These are phyloP conservation scores for Melanogrammus aeglefinus DNA, from an alignment of 2,797 vertebrate genomes.

Conservation along the genomic window DNA sequence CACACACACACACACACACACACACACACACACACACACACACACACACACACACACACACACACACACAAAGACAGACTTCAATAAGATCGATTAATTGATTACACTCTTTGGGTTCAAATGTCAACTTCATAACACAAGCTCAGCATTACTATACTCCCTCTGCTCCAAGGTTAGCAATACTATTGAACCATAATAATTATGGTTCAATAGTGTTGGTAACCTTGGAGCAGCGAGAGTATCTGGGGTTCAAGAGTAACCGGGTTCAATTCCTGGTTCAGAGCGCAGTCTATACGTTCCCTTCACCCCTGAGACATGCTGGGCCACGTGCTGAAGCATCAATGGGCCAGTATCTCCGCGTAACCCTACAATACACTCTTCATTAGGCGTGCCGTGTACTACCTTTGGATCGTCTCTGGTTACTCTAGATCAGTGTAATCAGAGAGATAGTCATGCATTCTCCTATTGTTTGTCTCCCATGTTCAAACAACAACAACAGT, in stretches of 20 bases:
- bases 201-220: background rate
- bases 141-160: background rate
- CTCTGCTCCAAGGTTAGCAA: too few species aligned
- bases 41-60: background rate
- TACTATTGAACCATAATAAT: too few species aligned
- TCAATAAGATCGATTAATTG: background rate
- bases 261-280: too few species aligned
- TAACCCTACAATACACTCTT: background rate
- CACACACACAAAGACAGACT: background rate
- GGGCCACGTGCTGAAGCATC: background rate
- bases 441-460: background rate
- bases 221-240: background rate
- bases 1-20: slow-evolving; percentile 7
- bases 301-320: too few species aligned
- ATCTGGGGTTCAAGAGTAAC: too few species aligned
- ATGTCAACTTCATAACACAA: too few species aligned
- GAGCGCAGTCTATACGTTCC: background rate
- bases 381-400: background rate
- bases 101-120: too few species aligned
- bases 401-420: background rate
- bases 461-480: background rate
- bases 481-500: background rate
- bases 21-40: background rate
- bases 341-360: background rate
- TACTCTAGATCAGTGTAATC: background rate